Base-by-base conservation (phyloP, 2,888 invertebrate genomes). In the Microplitis deprimator region DNA sequence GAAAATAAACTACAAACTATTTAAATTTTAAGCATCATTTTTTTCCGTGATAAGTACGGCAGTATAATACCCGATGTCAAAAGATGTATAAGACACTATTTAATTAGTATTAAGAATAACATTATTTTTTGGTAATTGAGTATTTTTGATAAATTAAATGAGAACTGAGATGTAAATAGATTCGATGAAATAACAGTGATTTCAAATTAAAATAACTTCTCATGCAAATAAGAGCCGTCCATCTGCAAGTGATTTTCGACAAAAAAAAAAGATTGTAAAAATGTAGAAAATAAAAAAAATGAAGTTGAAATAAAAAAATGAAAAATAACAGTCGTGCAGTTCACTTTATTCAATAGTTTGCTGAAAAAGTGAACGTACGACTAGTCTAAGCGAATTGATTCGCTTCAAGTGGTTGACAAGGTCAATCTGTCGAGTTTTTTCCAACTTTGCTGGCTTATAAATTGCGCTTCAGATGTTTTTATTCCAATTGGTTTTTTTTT, bases 181-280 rank as follows among this genome's bases (percentile, higher is more conserved):
- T 40, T 17, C 41, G n/a, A 17, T 10, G 29, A 80, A 80, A 82
- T 78, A 81, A 81, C 80, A 79, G 67, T 76, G 75, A 73, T 80
- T 78, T 81, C 79, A 77, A 79, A 76, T 78, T 79, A 78, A 83
- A 82, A 81, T 81, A 81, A 81, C 74, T 81, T 80, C 79, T 65
- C 79, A 73, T 69, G 82, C 77, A 79, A 73, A 78, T 76, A 73
- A 77, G 50, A 77, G 74, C 3, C 8, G 5, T 50, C 6, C 10
- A 50, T 50, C 50, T 50, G 50, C 50, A 50, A 50, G 50, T 5
- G 13, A 50, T 50, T 13, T 69, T 70, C 69, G 68, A 20, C 68
- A 10, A 16, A 20, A 17, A 60, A 13, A 60, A 29, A 29, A 4
- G 4, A 69, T 67, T 38, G 39, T 60, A 68, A 62, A 68, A 68